Evolutionary conservation across 2,113 vertebrate species (phyloP).

Genomic region (Corythoichthys haematopterus): DNA sequence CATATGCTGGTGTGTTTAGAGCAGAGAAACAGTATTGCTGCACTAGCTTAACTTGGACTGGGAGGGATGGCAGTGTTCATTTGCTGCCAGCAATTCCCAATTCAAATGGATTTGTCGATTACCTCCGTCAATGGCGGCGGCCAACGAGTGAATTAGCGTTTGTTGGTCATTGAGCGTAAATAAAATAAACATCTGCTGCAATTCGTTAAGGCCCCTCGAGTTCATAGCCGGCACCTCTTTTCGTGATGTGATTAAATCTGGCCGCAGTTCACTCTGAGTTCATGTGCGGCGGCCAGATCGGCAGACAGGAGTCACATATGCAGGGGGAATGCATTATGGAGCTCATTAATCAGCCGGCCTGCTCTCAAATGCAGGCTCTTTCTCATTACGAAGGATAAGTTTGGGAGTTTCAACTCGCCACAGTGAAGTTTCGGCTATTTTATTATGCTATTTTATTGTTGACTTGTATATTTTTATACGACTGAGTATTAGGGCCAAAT

Average conservation of each 20-base stretch:
- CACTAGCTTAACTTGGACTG: too few relatives aligned
- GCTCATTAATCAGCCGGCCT: background rate
- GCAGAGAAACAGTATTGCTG: background rate
- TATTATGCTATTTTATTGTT: background rate
- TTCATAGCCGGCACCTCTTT: slow-evolving; percentile 5
- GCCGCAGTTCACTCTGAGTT: slow-evolving; percentile 38
- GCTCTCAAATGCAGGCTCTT: slow-evolving; percentile 4
- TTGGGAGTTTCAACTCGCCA: background rate
- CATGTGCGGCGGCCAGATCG: slow-evolving; percentile 4
- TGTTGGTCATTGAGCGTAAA: slow-evolving; percentile 21
- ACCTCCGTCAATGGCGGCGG: too few relatives aligned
- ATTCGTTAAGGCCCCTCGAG: background rate
- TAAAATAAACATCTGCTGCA: slow-evolving; percentile 23
- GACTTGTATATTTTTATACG: background rate
- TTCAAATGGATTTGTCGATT: too few relatives aligned
- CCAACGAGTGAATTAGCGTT: background rate
- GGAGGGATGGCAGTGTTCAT: too few relatives aligned
- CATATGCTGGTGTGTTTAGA: background rate
- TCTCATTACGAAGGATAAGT: background rate
- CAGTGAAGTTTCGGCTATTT: background rate
- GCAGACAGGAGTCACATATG: slow-evolving; percentile 18
- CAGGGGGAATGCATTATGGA: slow-evolving; percentile 31
- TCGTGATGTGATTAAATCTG: slow-evolving; percentile 11
- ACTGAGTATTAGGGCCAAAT: too few relatives aligned
- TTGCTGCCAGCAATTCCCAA: too few relatives aligned